These are phyloP conservation scores for Drosophila neotestacea DNA, from an alignment of 2,888 invertebrate genomes.

Conservation along the genomic window DNA sequence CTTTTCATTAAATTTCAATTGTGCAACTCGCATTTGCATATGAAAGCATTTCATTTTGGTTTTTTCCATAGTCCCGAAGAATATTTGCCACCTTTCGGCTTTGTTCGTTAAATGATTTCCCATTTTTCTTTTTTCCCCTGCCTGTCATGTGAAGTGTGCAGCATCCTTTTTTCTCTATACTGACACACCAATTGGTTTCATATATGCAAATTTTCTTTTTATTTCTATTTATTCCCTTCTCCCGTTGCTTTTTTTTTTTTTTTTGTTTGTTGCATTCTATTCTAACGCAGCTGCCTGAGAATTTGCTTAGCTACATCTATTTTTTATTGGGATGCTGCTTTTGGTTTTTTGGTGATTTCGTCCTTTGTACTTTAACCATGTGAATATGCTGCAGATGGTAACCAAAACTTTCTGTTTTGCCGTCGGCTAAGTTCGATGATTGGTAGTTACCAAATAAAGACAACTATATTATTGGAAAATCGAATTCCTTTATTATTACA, in stretches of 20 bases:
- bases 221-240: conserved; percentile 15
- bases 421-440: conserved; percentile 14
- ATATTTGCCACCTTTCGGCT: conserved; percentile 76
- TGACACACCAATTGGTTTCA: conserved; percentile 70
- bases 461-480: neutral
- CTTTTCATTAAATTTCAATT: conserved; percentile 59
- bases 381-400: conserved; percentile 34
- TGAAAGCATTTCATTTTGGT: conserved; percentile 69
- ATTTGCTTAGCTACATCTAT: conserved; percentile 20
- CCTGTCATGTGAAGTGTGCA: conserved; percentile 64
- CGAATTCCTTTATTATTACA: too few relatives aligned
- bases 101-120: conserved; percentile 73
- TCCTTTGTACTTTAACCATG: conserved; percentile 12
- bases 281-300: conserved; percentile 63
- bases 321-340: conserved; percentile 47
- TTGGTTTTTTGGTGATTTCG: conserved; percentile 19
- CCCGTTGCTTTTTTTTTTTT: conserved; percentile 15
- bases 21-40: conserved; percentile 74
- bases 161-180: conserved; percentile 52
- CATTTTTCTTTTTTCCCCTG: conserved; percentile 51
- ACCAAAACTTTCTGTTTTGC: conserved; percentile 13
- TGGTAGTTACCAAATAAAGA: neutral
- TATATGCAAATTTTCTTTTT: conserved; percentile 73
- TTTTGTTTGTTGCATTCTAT: conserved; percentile 53
- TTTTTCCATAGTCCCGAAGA: conserved; percentile 48